Base-by-base conservation (phyloP, 2,113 vertebrate genomes). In the Vidua macroura region DNA sequence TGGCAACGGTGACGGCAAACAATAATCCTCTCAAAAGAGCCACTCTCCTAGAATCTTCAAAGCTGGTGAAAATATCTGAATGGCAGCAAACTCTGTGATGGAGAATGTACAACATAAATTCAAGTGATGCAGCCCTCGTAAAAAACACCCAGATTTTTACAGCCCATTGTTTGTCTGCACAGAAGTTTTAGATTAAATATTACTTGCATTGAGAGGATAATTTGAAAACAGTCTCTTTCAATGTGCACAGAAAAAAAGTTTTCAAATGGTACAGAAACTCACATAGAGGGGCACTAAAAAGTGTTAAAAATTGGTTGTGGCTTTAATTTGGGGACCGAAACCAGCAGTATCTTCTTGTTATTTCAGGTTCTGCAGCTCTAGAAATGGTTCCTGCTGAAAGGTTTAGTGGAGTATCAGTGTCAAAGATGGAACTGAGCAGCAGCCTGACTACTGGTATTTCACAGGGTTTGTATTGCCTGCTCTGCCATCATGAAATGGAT, bases 361-460 rank as follows among this genome's bases (percentile, higher is more conserved):
- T 46, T 70, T 68, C 44, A 52, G 74, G 35, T 81, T 83, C 35
- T 80, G 12, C 46, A 95, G 68, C 59, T 55, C 10, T 13, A 23
- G 68, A 53, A 86, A 5, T 31, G 24, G 53, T 35, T 53, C 25
- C 24, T 48, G 30, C 35, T 35, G 55, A 53, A 81, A 67, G 27
- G 44, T 31, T 63, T 70, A 68, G 49, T 74, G 81, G 18, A 70
- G 23, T 13, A 10, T 60, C 37, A 18, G 31, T 79, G 63, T 37
- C 85, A 58, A 30, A 46, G 17, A 12, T 4, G 9, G 46, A 77
- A 62, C 14, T 16, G n/a, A 60, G 63, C 31, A 59, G 56, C 55
- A 70, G 7, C 22, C 19, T 39, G 77, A 30, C 27, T 58, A 0
- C 2, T 0, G 0, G 11, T 73, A 21, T 37, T 43, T 46, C 44